These are phyloP conservation scores for Trachythela sp. DNA, from an alignment of 64 coral and sea anemone genomes.

Conservation along the genomic window DNA sequence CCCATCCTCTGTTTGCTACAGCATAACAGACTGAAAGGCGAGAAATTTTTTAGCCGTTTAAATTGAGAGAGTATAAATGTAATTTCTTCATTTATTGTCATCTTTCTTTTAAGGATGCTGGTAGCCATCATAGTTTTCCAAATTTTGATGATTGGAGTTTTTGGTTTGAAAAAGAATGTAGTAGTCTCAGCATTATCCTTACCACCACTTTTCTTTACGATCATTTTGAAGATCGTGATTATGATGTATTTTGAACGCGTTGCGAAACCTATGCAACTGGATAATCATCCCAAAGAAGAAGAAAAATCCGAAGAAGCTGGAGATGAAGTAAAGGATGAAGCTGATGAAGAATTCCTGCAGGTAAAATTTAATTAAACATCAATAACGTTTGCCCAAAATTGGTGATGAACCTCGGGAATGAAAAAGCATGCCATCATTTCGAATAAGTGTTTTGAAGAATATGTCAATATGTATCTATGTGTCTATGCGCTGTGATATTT, in stretches of 20 bases:
- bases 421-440: too few relatives aligned
- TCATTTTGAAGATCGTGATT: constrained; percentile 41
- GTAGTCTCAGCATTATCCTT: constrained; percentile 28
- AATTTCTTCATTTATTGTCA: not conserved
- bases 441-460: too few relatives aligned
- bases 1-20: too few relatives aligned
- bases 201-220: constrained; percentile 47
- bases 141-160: constrained; percentile 55
- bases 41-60: too few relatives aligned
- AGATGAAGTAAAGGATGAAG: not conserved
- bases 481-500: too few relatives aligned
- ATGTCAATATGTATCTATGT: too few relatives aligned
- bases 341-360: not conserved
- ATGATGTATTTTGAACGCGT: constrained; percentile 2
- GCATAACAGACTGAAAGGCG: too few relatives aligned
- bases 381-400: too few relatives aligned
- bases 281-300: not conserved
- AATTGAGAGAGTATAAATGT: too few relatives aligned
- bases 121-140: constrained; percentile 62
- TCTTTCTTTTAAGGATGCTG: constrained; percentile 44
- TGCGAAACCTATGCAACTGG: not conserved
- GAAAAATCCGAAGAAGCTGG: not conserved
- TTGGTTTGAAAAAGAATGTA: constrained; percentile 53
- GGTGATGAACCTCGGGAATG: too few relatives aligned
- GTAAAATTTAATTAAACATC: too few relatives aligned